These are phyloP conservation scores for Megalopta genalis DNA, from an alignment of 1,140 invertebrate species.

Conservation along the genomic window DNA sequence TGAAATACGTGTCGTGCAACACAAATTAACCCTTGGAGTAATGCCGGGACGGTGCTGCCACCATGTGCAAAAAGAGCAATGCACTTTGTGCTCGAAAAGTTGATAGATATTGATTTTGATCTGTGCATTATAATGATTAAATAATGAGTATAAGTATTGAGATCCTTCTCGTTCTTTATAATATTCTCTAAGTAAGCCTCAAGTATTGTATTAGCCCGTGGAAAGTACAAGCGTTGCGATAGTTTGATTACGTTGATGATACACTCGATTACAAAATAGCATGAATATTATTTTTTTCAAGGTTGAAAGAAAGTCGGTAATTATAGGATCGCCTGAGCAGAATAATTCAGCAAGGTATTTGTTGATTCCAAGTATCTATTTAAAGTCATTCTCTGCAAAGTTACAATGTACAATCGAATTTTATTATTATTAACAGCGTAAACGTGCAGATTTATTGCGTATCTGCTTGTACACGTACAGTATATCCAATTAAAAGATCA, in stretches of 20 bases:
- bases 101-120: slow-evolving; percentile 36
- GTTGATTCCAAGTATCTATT: neutral
- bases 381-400: neutral
- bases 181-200: neutral
- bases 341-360: neutral
- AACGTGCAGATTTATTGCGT: neutral
- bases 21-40: slow-evolving; percentile 61
- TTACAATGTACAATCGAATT: neutral
- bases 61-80: slow-evolving; percentile 42
- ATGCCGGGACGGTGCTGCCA: slow-evolving; percentile 66
- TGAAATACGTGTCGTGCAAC: slow-evolving; percentile 68
- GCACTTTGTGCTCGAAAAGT: slow-evolving; percentile 26
- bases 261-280: neutral
- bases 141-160: neutral
- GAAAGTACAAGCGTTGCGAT: neutral
- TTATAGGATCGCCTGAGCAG: neutral
- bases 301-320: neutral
- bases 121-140: neutral
- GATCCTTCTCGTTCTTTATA: neutral
- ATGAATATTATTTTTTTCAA: neutral
- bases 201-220: neutral
- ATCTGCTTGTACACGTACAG: neutral
- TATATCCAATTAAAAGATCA: neutral
- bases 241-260: neutral
- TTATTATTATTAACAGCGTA: neutral